A percentile compares a stretch with the other conserved stretches of the same genome.
These are phyloP conservation scores for Unio delphinus DNA, from an alignment of 2,888 invertebrate species.

Conservation along the genomic window DNA sequence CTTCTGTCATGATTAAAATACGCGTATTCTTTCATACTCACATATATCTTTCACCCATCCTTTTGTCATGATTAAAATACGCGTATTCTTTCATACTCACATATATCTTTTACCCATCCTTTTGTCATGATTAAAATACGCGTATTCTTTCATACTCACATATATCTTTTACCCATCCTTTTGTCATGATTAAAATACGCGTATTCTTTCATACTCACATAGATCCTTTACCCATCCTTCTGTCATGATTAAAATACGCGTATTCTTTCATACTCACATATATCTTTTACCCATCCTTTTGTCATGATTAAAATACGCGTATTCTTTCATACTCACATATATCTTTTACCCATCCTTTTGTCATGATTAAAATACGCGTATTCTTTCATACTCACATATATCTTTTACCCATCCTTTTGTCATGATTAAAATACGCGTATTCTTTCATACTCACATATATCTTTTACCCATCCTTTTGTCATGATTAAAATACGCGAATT, in stretches of 20 bases:
- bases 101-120: constrained; percentile 65
- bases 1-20: constrained; percentile 63
- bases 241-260: constrained; percentile 45
- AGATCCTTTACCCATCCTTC: constrained; percentile 68
- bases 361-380: neutral
- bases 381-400: constrained; percentile 53
- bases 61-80: constrained; percentile 59
- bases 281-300: constrained; percentile 67
- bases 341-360: constrained; percentile 69
- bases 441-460: constrained; percentile 58
- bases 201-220: constrained; percentile 48
- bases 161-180: constrained; percentile 67
- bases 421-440: constrained; percentile 27
- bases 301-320: constrained; percentile 12
- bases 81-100: constrained; percentile 47
- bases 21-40: constrained; percentile 38
- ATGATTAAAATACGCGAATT: constrained; percentile 27
- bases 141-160: constrained; percentile 48
- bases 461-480: constrained; percentile 68
- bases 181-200: constrained; percentile 52
- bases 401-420: constrained; percentile 69
- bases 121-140: constrained; percentile 57
- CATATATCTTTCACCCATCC: constrained; percentile 66
- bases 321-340: constrained; percentile 52
- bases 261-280: constrained; percentile 52